Evolutionary conservation across 2,113 vertebrate species (phyloP), one percentile per base, ranked within the genome.

Genomic region (Andinoacara biseriatus): DNA sequence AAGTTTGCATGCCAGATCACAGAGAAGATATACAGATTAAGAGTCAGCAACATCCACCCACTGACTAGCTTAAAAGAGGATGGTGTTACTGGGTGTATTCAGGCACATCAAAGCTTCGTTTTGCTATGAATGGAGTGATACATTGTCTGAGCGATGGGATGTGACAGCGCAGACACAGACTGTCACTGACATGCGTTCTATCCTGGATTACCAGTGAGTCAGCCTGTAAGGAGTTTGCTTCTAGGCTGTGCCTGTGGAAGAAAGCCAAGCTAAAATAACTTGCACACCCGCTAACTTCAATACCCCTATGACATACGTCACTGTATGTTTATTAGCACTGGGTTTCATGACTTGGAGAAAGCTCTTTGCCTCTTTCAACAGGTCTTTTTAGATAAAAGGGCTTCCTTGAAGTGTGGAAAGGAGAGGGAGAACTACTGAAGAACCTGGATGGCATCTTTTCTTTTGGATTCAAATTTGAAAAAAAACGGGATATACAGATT

Each of bases 141-240:
- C 83, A 93, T 89, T 87, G 88, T 92, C 81, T 82, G 84, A 83
- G 90, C 43, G 57, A 92, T 87, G 85, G 76, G 92, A 92, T 86
- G 90, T 91, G 93, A 93, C 91, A 90, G 86, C 81, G 7, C 83
- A 88, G 87, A 92, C 82, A 93, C 83, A 90, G 80, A 77, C 89
- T 82, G 86, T 90, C 83, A n/a, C 74, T 69, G 90, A 90, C 86
- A 85, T 86, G 89, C 79, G 76, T 90, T 87, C 88, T 83, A 81
- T 91, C 87, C 82, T 82, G 87, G 91, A 92, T 93, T 90, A 92
- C 72, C 83, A 82, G 83, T 87, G 86, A 93, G 81, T 89, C 81
- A 90, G 83, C 72, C 91, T 78, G 78, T 5, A 31, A 87, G 83
- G 79, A 80, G 85, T 87, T 89, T 65, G 85, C 85, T 84, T 81